Percentiles rank a stretch among this genome's conserved stretches.
phyloP scores from a whole-genome alignment of 2,113 vertebrate species.

The rat (Rattus norvegicus) region DNA sequence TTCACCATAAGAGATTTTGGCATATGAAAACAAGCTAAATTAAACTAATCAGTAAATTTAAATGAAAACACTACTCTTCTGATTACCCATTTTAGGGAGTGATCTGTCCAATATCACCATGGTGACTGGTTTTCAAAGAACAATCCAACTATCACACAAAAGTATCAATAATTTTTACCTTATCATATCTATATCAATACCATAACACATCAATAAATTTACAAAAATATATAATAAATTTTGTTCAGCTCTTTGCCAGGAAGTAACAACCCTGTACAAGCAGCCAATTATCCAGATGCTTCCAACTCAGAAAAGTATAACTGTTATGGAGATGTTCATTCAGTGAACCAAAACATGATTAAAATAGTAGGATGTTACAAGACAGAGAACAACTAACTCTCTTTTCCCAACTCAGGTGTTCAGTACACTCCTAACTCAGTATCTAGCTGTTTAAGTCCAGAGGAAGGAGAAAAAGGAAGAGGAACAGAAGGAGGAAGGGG shows the following conservation, averaged over 20 bases:
- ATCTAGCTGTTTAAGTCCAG: neutral
- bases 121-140: neutral
- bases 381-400: neutral
- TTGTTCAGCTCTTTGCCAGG: neutral
- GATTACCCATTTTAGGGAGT: neutral
- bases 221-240: too few relatives aligned
- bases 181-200: too few relatives aligned
- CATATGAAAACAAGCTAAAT: constrained; percentile 38
- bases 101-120: neutral
- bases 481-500: neutral
- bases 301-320: neutral
- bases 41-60: constrained; percentile 25
- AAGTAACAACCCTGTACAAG: neutral
- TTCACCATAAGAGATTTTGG: constrained; percentile 35
- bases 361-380: neutral
- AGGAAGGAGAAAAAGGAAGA: neutral
- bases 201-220: too few relatives aligned
- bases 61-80: constrained; percentile 29
- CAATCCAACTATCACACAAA: constrained; percentile 14
- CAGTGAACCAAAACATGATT: neutral
- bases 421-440: neutral
- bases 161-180: neutral
- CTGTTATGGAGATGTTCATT: neutral
- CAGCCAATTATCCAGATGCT: neutral
- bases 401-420: neutral